Percentiles rank a stretch among this genome's conserved stretches.
These are phyloP conservation scores for Nemopilema nomurai DNA, from an alignment of 30 jellyfish, hydroid and myxozoan species.

Conservation along the genomic window DNA sequence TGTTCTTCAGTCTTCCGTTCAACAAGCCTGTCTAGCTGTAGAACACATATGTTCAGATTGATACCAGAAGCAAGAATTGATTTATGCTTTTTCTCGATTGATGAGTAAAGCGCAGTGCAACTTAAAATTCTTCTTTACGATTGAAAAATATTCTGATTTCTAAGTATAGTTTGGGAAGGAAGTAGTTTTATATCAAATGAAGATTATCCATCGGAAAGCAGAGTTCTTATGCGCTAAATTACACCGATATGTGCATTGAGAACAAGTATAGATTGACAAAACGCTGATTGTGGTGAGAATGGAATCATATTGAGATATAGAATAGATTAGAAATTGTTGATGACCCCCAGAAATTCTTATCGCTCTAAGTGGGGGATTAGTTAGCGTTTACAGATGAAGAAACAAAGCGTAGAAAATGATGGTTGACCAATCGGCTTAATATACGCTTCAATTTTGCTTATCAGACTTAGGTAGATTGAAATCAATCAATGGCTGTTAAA, in stretches of 20 bases:
- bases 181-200: slow-evolving; percentile 9
- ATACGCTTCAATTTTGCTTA: slow-evolving; percentile 72
- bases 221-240: background rate
- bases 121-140: background rate
- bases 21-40: background rate
- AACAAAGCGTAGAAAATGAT: slow-evolving; percentile 61
- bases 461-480: slow-evolving; percentile 58
- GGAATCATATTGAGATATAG: slow-evolving; percentile 43
- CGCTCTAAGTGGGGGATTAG: slow-evolving; percentile 68
- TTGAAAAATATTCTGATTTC: slow-evolving; percentile 3
- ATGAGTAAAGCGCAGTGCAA: background rate
- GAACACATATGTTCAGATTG: background rate
- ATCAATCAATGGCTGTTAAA: slow-evolving; percentile 74
- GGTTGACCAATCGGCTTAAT: slow-evolving; percentile 56
- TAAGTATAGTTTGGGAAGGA: slow-evolving; percentile 12
- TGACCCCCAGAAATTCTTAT: slow-evolving; percentile 73
- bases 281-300: slow-evolving; percentile 66
- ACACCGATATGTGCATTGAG: slow-evolving; percentile 13
- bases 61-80: background rate
- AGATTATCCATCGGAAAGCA: slow-evolving; percentile 12
- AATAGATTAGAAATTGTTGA: slow-evolving; percentile 37
- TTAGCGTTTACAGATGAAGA: slow-evolving; percentile 47
- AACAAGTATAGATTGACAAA: slow-evolving; percentile 4
- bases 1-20: background rate
- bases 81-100: background rate